Base-by-base conservation (phyloP, 2,888 invertebrate genomes). In the Chaitophorus viminalis region DNA sequence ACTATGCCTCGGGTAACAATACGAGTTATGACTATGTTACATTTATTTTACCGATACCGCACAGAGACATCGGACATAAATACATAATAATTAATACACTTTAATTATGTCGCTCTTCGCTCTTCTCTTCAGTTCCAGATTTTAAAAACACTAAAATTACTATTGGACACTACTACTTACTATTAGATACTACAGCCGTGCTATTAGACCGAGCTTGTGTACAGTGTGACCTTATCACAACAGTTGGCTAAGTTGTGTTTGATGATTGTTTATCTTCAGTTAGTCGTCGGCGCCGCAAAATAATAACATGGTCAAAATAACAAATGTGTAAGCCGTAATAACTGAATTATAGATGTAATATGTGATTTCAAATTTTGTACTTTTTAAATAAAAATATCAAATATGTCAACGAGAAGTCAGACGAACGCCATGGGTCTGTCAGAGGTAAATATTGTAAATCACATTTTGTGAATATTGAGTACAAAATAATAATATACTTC, bases 401-500 rank as follows among this genome's bases (percentile, higher is more conserved):
- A 65, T 6, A 83, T 83, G 79, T 87, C 72, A 0, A 54, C 87
- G 3, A 81, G 79, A 54, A 79, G 74, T 17, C 79, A 81, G 31
- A 75, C 60, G 0, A 81, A 75, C 6, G 31, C 72, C 18, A 75
- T 81, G 65, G 31, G 39, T n/a, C 60, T 81, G 31, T 60, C 79
- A 0, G 87, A 87, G 79, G 87, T 87, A 72, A 74, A 36, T 46
- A 46, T 33, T 31, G n/a, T 29, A 9, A 31, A 25, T 54, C 11
- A 29, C 29, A 46, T 36, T 31, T 54, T 54, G 17, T 11, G 18
- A 6, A 5, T 2, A 68, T 68, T 14, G 39, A 76, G 29, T 25
- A 36, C 17, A 46, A 72, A 33, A 54, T 33, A 33, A 77, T 31
- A 33, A 52, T 46, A 46, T 46, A 46, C 46, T 11, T 46, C 14